Percentiles rank a stretch among this genome's conserved stretches.
These are phyloP conservation scores for Tridacna crocea DNA, from an alignment of 2,888 invertebrate species.

Conservation along the genomic window DNA sequence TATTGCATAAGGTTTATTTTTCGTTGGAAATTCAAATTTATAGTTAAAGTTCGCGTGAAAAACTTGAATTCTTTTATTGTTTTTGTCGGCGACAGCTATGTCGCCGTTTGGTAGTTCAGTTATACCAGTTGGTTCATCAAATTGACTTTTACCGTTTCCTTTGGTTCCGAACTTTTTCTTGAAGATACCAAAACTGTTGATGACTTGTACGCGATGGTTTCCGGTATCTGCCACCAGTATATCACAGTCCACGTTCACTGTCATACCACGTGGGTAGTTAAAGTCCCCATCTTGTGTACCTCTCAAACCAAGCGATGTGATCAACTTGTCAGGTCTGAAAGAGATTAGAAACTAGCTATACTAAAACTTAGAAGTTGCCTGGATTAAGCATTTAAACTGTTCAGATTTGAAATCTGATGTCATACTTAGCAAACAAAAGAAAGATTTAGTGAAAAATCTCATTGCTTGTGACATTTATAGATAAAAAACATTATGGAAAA, in stretches of 20 bases:
- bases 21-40: constrained; percentile 70
- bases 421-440: too few relatives aligned
- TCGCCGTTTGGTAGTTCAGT: constrained; percentile 78
- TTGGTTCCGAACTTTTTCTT: constrained; percentile 72
- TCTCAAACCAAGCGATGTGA: constrained; percentile 72
- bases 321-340: constrained; percentile 79
- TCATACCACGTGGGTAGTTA: constrained; percentile 77
- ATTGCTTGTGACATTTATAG: too few relatives aligned
- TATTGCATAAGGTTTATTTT: constrained; percentile 72
- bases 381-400: too few relatives aligned
- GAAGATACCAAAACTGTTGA: constrained; percentile 76
- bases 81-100: constrained; percentile 80
- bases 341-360: neutral
- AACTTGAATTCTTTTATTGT: constrained; percentile 78
- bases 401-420: too few relatives aligned
- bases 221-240: constrained; percentile 79
- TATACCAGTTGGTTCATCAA: constrained; percentile 79
- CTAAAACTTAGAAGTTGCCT: neutral
- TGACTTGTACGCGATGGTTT: constrained; percentile 80
- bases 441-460: too few relatives aligned
- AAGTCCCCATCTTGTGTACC: constrained; percentile 77
- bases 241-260: constrained; percentile 71
- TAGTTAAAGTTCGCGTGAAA: constrained; percentile 70
- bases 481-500: too few relatives aligned
- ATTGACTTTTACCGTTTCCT: constrained; percentile 73